Base-by-base conservation (phyloP, 2,113 vertebrate species). In the Malurus alboscapulatus region DNA sequence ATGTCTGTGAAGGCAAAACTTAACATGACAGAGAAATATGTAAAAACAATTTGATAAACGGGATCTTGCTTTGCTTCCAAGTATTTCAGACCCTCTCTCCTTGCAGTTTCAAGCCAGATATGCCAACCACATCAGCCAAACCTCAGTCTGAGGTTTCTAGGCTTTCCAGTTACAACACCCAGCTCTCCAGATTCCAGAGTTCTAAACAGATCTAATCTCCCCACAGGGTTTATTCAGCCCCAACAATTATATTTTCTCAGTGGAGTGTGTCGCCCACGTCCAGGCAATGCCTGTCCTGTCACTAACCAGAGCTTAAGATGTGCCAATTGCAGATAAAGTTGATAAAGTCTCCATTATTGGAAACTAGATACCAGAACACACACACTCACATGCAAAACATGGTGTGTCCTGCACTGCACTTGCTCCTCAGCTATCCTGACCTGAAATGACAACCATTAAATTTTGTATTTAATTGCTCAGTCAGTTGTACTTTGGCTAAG, bases 181-280 rank as follows among this genome's bases (percentile, higher is more conserved):
- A 88, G 36, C 36, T 66, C 19, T n/a, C 21, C 59, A 44, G n/a
- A 63, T 66, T 81, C 57, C 75, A 90, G 40, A 68, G 59, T 48
- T 72, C 78, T 22, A 57, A 77, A 48, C 8, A 78, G 76, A 74
- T 87, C 44, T 67, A 40, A 68, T 71, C 61, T 84, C 26, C 24
- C 32, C 2, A 0, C 38, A 22, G 26, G 10, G 40, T 59, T 90
- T 72, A 78, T 20, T 67, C 9, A 75, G 51, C 27, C 65, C 27
- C 40, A 81, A 17, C 19, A 54, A 87, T 32, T 69, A 42, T 32
- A 50, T 36, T 82, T 26, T 75, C 73, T 63, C 57, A 21, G 65
- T 5, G 3, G 42, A 77, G 69, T 21, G 34, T 45, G 44, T 74
- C 9, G 6, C 51, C 34, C 14, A 0, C 0, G 0, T 42, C 84